phyloP scores from a whole-genome alignment of 2,113 vertebrate species.

The Vireo altiloquus region DNA sequence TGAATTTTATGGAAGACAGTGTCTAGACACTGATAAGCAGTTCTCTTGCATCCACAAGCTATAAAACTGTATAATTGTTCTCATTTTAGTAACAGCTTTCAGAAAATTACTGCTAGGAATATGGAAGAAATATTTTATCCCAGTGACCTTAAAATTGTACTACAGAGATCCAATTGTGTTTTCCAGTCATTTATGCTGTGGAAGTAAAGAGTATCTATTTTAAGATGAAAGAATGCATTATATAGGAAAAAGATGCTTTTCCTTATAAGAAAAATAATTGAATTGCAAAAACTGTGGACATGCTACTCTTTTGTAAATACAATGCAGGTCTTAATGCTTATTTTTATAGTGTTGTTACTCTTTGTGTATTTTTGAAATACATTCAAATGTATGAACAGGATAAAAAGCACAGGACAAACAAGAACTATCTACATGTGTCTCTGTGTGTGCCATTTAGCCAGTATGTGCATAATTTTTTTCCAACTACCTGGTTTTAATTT shows the following conservation, averaged over 20 bases:
- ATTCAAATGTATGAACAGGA: background rate
- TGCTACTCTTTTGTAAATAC: background rate
- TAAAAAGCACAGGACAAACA: background rate
- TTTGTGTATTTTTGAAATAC: background rate
- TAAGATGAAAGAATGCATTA: background rate
- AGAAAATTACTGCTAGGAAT: slow-evolving; percentile 19
- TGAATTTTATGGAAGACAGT: slow-evolving; percentile 4
- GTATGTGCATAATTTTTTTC: background rate
- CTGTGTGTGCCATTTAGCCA: background rate
- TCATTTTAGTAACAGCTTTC: slow-evolving; percentile 8
- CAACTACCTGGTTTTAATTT: background rate
- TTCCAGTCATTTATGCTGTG: background rate
- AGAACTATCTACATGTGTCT: background rate
- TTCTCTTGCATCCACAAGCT: background rate
- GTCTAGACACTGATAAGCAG: slow-evolving; percentile 18
- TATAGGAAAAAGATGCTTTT: background rate
- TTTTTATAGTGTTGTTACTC: background rate
- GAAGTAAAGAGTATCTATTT: background rate
- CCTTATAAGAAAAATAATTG: background rate
- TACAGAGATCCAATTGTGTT: background rate
- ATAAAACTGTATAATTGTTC: slow-evolving; percentile 14
- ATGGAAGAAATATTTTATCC: background rate
- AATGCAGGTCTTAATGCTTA: background rate
- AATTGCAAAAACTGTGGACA: background rate
- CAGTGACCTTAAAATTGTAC: background rate